A percentile compares a stretch with the other conserved stretches of the same genome.
Conservation (phyloP, 2,113 vertebrate genomes). For the Charina bottae region DNA sequence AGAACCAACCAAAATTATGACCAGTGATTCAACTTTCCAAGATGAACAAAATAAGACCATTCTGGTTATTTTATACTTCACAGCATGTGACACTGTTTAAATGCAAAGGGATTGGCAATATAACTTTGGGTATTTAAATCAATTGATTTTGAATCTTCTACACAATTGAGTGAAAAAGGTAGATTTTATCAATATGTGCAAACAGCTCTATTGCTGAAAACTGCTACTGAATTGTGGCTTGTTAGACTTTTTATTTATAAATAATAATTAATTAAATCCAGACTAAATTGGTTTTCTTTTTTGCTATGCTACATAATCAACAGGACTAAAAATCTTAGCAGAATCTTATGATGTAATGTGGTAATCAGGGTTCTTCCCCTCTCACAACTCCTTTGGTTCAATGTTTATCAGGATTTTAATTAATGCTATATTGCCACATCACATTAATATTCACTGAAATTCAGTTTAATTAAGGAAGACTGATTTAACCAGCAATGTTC, state of each 20-base stretch:
- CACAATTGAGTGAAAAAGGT: background rate
- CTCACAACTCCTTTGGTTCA: constrained; percentile 32
- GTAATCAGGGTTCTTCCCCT: constrained; percentile 14
- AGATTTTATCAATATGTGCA: constrained; percentile 4
- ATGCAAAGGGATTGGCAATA: background rate
- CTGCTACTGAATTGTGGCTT: constrained; percentile 44
- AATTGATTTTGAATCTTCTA: constrained; percentile 2
- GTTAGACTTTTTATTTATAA: constrained; percentile 36
- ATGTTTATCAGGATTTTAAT: constrained; percentile 32
- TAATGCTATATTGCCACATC: background rate
- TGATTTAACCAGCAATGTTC: constrained; percentile 36
- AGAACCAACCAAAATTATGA: constrained; percentile 81
- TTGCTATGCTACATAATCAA: constrained; percentile 47
- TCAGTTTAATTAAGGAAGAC: constrained; percentile 33
- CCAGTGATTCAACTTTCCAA: constrained; percentile 25
- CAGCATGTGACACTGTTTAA: constrained; percentile 16
- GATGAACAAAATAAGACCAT: constrained; percentile 10
- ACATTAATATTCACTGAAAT: constrained; percentile 40
- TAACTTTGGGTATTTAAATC: constrained; percentile 6
- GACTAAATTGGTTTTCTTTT: constrained; percentile 28
- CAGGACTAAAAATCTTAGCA: constrained; percentile 34
- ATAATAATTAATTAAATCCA: constrained; percentile 36
- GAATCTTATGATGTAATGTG: constrained; percentile 32
- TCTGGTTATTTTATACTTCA: constrained; percentile 14
- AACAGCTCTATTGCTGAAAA: constrained; percentile 32